Evolutionary conservation across 2,888 invertebrate species (phyloP).

Genomic region (Acronicta leporina): DNA sequence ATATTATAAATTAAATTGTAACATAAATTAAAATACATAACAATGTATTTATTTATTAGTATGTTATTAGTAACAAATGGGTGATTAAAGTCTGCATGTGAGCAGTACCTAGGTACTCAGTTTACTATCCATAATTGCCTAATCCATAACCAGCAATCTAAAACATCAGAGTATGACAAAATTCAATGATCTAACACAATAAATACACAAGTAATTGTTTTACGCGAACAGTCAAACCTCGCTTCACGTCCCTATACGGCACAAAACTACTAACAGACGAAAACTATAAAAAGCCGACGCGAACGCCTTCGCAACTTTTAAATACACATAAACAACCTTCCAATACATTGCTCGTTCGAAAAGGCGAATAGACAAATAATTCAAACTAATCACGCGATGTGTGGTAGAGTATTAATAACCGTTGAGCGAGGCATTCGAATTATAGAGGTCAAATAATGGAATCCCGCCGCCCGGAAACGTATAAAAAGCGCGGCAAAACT

Average conservation of each 20-base stretch:
- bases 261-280: conserved; percentile 64
- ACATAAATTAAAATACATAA: no score
- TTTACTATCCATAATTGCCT: no score
- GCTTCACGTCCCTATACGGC: conserved; percentile 36
- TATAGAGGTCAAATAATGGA: conserved; percentile 72
- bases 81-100: no score
- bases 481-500: conserved; percentile 88
- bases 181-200: no score
- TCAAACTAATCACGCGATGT: conserved; percentile 28
- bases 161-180: no score
- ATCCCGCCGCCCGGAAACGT: conserved; percentile 85
- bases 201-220: background rate
- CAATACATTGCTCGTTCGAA: conserved; percentile 33
- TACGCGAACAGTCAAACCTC: conserved; percentile 34
- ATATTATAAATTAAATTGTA: no score
- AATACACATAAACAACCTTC: conserved; percentile 31
- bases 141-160: no score
- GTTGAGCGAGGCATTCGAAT: conserved; percentile 56
- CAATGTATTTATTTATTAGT: no score
- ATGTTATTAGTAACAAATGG: no score
- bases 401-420: conserved; percentile 39
- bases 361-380: background rate
- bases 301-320: conserved; percentile 50
- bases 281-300: conserved; percentile 72
- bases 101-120: no score